Evolutionary conservation across 2,888 invertebrate genomes (phyloP).

Genomic region (Meganola albula): DNA sequence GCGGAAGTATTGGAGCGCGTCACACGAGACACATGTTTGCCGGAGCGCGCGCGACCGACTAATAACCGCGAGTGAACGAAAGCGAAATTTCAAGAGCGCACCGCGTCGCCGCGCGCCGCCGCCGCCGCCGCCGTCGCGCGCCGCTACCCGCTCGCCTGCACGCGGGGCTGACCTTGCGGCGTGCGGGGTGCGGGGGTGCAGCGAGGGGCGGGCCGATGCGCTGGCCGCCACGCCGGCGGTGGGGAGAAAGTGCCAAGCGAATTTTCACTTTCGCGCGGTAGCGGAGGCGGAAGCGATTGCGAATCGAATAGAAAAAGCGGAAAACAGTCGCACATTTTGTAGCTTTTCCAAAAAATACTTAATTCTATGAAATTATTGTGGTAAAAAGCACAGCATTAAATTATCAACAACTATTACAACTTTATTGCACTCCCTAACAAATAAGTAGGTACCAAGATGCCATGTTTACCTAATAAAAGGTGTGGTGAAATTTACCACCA

Average conservation of each 20-base stretch:
- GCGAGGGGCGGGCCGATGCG: slow-evolving; percentile 41
- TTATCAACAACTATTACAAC: no score
- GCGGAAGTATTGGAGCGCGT: slow-evolving; percentile 60
- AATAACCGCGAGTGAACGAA: slow-evolving; percentile 80
- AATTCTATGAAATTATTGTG: no score
- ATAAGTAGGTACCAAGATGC: no score
- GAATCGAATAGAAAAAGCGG: no score
- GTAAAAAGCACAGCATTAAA: no score
- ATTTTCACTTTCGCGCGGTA: slow-evolving; percentile 73
- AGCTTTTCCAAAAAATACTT: no score
- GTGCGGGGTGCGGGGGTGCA: slow-evolving; percentile 50
- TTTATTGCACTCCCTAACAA: no score
- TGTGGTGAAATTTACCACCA: no score
- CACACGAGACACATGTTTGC: slow-evolving; percentile 78
- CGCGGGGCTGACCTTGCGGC: slow-evolving; percentile 61
- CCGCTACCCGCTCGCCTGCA: slow-evolving; percentile 60
- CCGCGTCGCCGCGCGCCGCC: slow-evolving; percentile 63
- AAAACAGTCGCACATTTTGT: no score
- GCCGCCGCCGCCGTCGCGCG: slow-evolving; percentile 54
- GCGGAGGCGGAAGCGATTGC: slow-evolving; percentile 48
- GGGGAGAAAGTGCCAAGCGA: slow-evolving; percentile 74
- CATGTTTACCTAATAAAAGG: no score
- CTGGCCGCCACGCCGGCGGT: slow-evolving; percentile 41
- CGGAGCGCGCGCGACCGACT: slow-evolving; percentile 79
- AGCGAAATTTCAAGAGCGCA: slow-evolving; percentile 84